These are phyloP conservation scores for Scaptomyza graminum DNA, from an alignment of 1,140 invertebrate genomes.

Conservation along the genomic window DNA sequence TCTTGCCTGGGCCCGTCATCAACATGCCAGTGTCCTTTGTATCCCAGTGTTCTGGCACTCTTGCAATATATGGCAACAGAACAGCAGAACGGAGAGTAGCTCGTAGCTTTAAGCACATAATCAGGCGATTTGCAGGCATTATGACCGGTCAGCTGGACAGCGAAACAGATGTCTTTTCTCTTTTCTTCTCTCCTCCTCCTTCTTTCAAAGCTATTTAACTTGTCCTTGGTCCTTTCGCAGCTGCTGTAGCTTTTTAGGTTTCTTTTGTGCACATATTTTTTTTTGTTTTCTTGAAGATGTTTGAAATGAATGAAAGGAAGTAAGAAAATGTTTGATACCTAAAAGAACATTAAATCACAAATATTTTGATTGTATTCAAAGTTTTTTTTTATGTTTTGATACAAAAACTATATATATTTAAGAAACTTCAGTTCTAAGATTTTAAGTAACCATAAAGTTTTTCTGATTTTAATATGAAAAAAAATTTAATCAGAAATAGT, in stretches of 20 bases:
- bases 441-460: too few species aligned
- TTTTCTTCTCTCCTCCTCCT: background rate
- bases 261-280: background rate
- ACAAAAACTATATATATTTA: too few species aligned
- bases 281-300: background rate
- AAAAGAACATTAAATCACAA: too few species aligned
- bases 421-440: too few species aligned
- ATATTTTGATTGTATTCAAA: too few species aligned
- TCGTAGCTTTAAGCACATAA: conserved; percentile 62
- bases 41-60: background rate
- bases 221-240: background rate
- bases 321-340: too few species aligned
- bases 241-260: background rate
- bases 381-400: too few species aligned
- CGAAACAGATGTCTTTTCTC: conserved; percentile 4
- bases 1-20: conserved; percentile 41
- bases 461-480: too few species aligned
- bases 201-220: background rate
- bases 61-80: conserved; percentile 41
- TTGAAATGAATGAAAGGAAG: background rate
- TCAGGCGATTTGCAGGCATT: conserved; percentile 79
- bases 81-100: conserved; percentile 23
- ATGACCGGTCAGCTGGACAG: conserved; percentile 26
- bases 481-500: too few species aligned
- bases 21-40: conserved; percentile 22